Conservation (phyloP, 1,140 invertebrate species). For the Megathymus violae region DNA sequence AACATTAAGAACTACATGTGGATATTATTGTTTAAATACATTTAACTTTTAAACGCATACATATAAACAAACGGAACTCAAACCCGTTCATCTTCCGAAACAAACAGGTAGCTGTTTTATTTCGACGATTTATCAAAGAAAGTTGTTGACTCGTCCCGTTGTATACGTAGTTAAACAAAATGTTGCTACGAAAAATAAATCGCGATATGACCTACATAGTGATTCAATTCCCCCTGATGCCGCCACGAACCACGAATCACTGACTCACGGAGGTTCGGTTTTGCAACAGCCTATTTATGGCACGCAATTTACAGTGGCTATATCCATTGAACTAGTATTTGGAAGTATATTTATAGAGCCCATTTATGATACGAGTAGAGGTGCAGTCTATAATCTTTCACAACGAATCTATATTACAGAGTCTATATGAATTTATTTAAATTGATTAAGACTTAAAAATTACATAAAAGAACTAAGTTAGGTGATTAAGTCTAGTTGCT, state of each 20-base stretch:
- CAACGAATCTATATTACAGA: conserved; percentile 3
- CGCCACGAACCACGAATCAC: neutral
- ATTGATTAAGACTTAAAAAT: too few species aligned
- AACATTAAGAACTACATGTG: too few species aligned
- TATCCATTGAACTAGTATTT: conserved; percentile 14
- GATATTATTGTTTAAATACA: too few species aligned
- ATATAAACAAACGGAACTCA: too few species aligned
- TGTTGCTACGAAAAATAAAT: neutral
- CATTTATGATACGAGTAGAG: conserved; percentile 7
- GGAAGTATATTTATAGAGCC: neutral
- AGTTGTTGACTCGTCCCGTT: neutral
- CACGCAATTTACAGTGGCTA: conserved; percentile 8
- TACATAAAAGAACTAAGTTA: too few species aligned
- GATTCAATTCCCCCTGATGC: conserved; percentile 5
- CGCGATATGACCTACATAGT: conserved; percentile 2
- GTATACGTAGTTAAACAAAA: neutral
- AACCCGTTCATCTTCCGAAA: too few species aligned
- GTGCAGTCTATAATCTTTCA: neutral
- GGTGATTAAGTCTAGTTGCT: too few species aligned
- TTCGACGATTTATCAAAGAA: neutral
- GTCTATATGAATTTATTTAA: too few species aligned
- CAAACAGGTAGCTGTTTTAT: too few species aligned
- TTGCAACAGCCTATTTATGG: conserved; percentile 19
- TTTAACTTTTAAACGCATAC: neutral
- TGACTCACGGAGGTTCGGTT: conserved; percentile 8